Evolutionary conservation across 2,888 invertebrate genomes (phyloP), one percentile per base, ranked within the genome.

Genomic region (Dasypogon diadema): DNA sequence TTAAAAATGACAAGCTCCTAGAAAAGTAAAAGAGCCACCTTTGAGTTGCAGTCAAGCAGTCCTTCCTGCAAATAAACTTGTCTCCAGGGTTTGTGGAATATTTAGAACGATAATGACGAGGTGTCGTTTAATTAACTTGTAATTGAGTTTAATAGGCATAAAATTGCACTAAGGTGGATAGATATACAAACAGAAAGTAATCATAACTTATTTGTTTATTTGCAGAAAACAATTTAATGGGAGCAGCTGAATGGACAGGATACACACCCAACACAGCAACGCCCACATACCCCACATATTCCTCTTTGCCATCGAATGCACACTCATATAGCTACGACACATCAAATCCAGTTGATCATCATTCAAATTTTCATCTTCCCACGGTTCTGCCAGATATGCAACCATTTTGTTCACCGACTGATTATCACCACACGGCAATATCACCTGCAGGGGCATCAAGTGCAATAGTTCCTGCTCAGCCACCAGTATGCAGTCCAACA

Each of bases 211-310:
- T 73, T 73, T 73, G 55, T 77, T 65, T 79, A 79, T 79, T 80
- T 87, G 79, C 87, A 86, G 90, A 90, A 80, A 89, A 88, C 77
- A 89, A 89, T 82, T 87, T 90, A 80, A 87, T 90, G 80, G 90
- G 89, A 5, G 90, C 90, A 24, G 88, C 88, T 76, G 90, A 90
- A 80, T 90, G 90, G 90, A 89, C 89, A 80, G 90, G 90, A 4
- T 89, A 89, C 80, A 82, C 84, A n/a, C 79, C 82, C 24, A 83
- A 88, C 1, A 87, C 88, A 1, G 85, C 88, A 26, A 81, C 88
- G 18, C 86, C 90, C 75, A 80, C 85, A 78, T 87, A 87, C 79
- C 86, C 88, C 6, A 82, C 89, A 24, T 90, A 90, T 81, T 87
- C 89, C 75, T 88, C 91, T 2, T 85, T 89, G 55, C 88, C 89